Conservation (phyloP, 2,113 vertebrate genomes). For the Mandrillus leucophaeus region DNA sequence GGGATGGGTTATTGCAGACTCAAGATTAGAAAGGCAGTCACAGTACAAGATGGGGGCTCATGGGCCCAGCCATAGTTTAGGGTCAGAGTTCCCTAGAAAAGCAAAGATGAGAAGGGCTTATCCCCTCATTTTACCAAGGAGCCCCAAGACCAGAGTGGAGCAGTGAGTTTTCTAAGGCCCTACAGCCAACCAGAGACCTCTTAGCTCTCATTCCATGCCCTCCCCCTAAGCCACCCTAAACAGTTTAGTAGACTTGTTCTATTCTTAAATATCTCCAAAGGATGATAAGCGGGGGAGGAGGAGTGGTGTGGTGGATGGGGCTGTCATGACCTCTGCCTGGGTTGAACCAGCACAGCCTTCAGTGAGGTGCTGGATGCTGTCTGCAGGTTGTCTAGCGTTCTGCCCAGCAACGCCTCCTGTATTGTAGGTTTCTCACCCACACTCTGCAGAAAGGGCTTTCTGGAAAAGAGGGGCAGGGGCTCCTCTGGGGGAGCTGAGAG, state of each 20-base stretch:
- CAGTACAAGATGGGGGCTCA: neutral
- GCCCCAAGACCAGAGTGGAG: neutral
- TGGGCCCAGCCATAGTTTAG: neutral
- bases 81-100: neutral
- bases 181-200: neutral
- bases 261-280: neutral
- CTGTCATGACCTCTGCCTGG: neutral
- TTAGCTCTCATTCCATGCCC: neutral
- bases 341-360: neutral
- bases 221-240: neutral
- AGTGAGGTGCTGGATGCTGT: neutral
- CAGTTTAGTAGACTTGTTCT: neutral
- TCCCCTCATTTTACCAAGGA: neutral
- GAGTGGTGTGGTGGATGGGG: no score
- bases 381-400: neutral
- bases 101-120: neutral
- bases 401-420: neutral
- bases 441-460: neutral
- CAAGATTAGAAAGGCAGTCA: neutral
- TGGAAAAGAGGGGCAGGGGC: neutral
- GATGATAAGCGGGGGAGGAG: neutral
- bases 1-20: neutral
- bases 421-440: neutral
- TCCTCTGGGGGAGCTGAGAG: neutral
- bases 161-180: neutral